Base-by-base conservation (phyloP, 1,140 invertebrate genomes). In the Archivesica marissinica region DNA sequence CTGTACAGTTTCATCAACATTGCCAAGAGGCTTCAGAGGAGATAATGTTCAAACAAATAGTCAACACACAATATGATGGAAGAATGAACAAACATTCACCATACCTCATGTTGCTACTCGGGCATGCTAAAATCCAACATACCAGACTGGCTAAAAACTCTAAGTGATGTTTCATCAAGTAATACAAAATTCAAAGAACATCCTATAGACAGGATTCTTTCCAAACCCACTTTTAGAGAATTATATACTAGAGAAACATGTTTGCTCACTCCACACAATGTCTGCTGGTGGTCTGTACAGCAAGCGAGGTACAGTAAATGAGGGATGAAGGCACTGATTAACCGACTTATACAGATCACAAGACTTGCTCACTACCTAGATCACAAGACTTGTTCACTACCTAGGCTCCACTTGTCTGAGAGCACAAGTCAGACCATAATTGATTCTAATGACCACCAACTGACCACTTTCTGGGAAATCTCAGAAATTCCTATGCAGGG, bases 361-460 rank as follows among this genome's bases (percentile, higher is more conserved):
- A 28, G 33, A 28, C 33, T 28, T 28, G 4, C 54, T 15, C 9
- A 59, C 54, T 59, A n/a, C n/a, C n/a, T n/a, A 59, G 54, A 59
- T 59, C 54, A 59, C 9, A 59, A 28, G 33, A 28, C 33, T 28
- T 28, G 4, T 28, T 15, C 9, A 59, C 54, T 59, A 59, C 2
- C 3, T 30, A 17, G 66, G 39, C 66, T 70, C 66, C 66, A 70
- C 2, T 41, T 41, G 39, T 70, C 66, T 70, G n/a, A 38, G 9
- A 17, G 25, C 23, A 23, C 20, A n/a, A 38, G 23, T 70, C 3
- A 44, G 17, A 25, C n/a, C 17, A 0, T 70, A 70, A 70, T 70
- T 70, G 39, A 70, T 11, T 41, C 39, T 70, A 70, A 70, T 70
- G 66, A 70, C 39, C 66, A 70, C 35, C 66, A 70, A 70, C 38